These are phyloP conservation scores for Anoplopoma fimbria DNA, from an alignment of 2,113 vertebrate genomes.

Conservation along the genomic window DNA sequence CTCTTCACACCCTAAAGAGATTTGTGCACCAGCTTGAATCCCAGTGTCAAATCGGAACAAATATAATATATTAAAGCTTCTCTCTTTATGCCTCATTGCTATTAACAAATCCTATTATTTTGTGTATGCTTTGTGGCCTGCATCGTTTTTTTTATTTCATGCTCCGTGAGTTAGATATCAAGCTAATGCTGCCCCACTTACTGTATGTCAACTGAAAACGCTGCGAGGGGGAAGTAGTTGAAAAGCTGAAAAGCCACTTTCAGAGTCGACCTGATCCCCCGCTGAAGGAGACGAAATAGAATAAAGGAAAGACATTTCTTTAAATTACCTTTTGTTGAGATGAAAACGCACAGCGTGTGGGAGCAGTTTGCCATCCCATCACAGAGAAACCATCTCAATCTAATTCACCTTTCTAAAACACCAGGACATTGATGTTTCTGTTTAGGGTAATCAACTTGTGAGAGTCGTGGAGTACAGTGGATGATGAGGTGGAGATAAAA, in stretches of 20 bases:
- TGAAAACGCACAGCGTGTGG: constrained; percentile 27
- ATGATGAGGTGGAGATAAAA: constrained; percentile 22
- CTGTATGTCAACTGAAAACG: constrained; percentile 56
- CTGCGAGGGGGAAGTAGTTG: constrained; percentile 31
- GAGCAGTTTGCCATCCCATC: constrained; percentile 33
- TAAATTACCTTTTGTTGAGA: constrained; percentile 54
- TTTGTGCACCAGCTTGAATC: constrained; percentile 67
- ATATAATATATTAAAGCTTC: constrained; percentile 76
- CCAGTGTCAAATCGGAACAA: constrained; percentile 70
- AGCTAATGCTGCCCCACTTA: constrained; percentile 64
- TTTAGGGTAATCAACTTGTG: constrained; percentile 30
- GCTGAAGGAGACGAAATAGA: constrained; percentile 33
- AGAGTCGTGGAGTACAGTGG: background rate
- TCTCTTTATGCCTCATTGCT: constrained; percentile 76
- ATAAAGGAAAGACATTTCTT: constrained; percentile 45
- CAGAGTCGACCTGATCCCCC: constrained; percentile 30
- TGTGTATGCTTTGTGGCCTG: constrained; percentile 59
- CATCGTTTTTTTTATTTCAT: constrained; percentile 70
- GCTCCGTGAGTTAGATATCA: constrained; percentile 57
- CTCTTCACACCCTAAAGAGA: constrained; percentile 68
- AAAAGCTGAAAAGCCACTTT: constrained; percentile 58
- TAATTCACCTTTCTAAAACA: constrained; percentile 46
- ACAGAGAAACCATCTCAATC: constrained; percentile 26
- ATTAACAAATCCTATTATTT: constrained; percentile 78
- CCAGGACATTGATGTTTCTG: constrained; percentile 18